Base-by-base conservation (phyloP, 2,797 vertebrate species). In the Xerus rutilus region DNA sequence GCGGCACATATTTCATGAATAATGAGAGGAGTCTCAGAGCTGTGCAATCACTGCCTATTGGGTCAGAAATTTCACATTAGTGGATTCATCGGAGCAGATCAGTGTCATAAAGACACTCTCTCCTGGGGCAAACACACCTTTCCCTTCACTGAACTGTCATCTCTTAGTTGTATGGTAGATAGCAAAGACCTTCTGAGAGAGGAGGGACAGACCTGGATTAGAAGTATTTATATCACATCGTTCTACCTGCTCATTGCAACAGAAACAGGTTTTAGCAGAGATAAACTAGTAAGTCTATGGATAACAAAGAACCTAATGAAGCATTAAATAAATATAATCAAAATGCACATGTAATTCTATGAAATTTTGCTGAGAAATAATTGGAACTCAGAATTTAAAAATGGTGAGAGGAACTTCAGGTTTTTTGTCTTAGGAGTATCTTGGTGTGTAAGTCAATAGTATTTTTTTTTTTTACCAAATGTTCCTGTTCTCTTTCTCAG, bases 41-140 rank as follows among this genome's bases (percentile, higher is more conserved):
- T 98, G 93, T 98, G 98, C 97, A 98, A 97, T 98, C 98, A 98
- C 97, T 98, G 98, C 97, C 98, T 98, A 88, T 98, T 98, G 98
- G 98, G 98, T 99, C 98, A 99, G 98, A 98, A 99, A 99, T 98
- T 99, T 98, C 98, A 97, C 93, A 97, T 99, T 99, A 98, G 98
- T 98, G 97, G 97, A 98, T 98, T 98, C 98, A 98, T 98, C 98
- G 98, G 98, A 98, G 98, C 98, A 98, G 97, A 98, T 98, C 94
- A 86, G 97, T 98, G 98, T 98, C 98, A 98, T 98, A 98, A 98
- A 98, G 98, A 98, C 97, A 97, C 96, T 96, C 67, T 98, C 98
- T 98, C 97, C 97, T 86, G 98, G 97, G 97, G 97, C 98, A 98
- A 99, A 98, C 97, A 97, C 97, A 98, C 96, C 97, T 98, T 98